Evolutionary conservation across 2,888 invertebrate species (phyloP), one percentile per base, ranked within the genome.

Genomic region (Pharmacophagus antenor): DNA sequence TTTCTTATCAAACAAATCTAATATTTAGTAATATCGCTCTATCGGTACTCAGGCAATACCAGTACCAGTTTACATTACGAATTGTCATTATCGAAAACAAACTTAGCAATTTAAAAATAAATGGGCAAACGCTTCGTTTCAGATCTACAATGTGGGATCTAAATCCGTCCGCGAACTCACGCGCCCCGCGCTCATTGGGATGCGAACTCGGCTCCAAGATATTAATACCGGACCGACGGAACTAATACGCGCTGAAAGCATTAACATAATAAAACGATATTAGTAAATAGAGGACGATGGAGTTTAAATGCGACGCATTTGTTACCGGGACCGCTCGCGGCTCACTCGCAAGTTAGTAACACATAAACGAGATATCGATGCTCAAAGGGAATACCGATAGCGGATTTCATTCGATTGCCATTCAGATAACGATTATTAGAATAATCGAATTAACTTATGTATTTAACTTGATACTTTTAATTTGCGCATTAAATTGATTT

Each of bases 171-270:
- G 37, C 15, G 51, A 21, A 18, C 46, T 52, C 52, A 51, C 51
- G 47, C 23, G 46, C 31, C 25, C 23, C 46, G 60, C 60, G 62
- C 69, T 70, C 69, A 75, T 80, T 80, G 76, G 67, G 70, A 79
- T 78, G 74, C 73, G 70, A 71, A 70, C 74, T 70, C 65, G 67
- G 68, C 66, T 65, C 67, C 67, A 49, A 46, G 63, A 66, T 68
- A 69, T 65, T 69, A 69, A 69, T 70, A 66, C 66, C 65, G 60
- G 54, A 44, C 64, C 67, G 66, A 69, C 67, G 69, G 68, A 69
- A 69, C 67, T 68, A 66, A 70, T 68, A 67, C 65, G 64, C 50
- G 59, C 44, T 65, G 62, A 66, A 66, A 67, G 61, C 65, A 70
- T 71, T 71, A 64, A 66, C 70, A 68, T 70, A 68, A 67, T 70